Conservation (phyloP, 2,113 vertebrate species). For the Gallinago media region DNA sequence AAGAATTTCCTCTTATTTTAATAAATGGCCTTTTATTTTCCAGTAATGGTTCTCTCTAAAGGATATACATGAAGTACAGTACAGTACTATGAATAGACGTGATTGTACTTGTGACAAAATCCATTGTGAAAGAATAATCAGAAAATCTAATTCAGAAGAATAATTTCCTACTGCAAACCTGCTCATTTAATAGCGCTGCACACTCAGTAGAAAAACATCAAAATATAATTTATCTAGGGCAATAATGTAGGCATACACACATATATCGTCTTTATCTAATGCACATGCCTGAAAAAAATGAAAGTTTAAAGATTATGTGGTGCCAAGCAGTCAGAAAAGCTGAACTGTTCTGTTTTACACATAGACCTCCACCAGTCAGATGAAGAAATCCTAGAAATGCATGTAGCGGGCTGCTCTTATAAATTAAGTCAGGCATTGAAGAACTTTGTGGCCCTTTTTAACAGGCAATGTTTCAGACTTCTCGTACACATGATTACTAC, state of each 20-base stretch:
- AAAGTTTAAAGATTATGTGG: neutral
- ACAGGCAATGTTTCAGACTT: neutral
- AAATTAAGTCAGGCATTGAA: neutral
- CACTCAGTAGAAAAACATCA: neutral
- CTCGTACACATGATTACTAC: neutral
- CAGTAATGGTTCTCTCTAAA: neutral
- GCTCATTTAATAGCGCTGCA: neutral
- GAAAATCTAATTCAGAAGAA: neutral
- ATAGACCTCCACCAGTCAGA: neutral
- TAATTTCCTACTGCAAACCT: neutral
- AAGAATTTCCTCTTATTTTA: neutral
- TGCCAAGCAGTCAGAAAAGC: neutral
- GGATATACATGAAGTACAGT: neutral
- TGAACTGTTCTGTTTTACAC: neutral
- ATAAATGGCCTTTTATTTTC: neutral
- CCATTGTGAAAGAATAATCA: neutral
- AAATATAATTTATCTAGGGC: neutral
- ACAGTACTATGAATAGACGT: neutral
- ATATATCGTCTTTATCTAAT: neutral
- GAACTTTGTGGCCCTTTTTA: neutral
- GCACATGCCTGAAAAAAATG: neutral
- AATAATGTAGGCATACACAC: neutral
- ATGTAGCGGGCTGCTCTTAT: neutral
- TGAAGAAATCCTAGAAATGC: neutral
- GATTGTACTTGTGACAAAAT: neutral